Conservation (phyloP, 2,113 vertebrate species). For the Australoheros scitulus region DNA sequence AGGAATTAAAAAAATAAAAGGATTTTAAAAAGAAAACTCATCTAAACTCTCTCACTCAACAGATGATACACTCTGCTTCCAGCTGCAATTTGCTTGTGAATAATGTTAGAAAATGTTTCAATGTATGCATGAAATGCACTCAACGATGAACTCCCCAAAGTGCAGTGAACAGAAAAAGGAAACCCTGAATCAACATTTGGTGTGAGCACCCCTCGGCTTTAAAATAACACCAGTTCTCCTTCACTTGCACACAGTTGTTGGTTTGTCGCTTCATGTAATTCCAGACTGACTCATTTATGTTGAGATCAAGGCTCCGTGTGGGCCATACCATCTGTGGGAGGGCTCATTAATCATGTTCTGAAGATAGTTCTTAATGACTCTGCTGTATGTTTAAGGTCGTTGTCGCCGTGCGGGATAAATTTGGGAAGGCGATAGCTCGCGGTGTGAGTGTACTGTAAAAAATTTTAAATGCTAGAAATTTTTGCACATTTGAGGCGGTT, state of each 20-base stretch:
- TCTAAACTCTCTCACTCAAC: neutral
- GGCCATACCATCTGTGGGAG: neutral
- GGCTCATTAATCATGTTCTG: constrained; percentile 7
- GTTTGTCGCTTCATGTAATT: constrained; percentile 6
- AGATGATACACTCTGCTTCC: neutral
- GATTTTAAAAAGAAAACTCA: neutral
- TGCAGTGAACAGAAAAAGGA: neutral
- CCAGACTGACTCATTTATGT: constrained; percentile 9
- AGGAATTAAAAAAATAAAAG: neutral
- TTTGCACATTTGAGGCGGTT: neutral
- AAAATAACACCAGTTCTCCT: neutral
- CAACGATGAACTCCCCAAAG: neutral
- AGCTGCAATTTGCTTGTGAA: neutral
- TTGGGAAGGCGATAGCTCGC: neutral
- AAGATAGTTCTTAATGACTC: neutral
- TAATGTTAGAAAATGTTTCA: neutral
- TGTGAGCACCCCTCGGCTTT: neutral
- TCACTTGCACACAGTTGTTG: neutral
- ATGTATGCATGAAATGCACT: neutral
- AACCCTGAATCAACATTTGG: neutral
- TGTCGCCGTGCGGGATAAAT: neutral
- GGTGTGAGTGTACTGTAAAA: neutral
- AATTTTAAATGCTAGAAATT: neutral
- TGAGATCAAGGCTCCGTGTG: neutral
- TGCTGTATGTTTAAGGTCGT: neutral